phyloP scores from a whole-genome alignment of 1,140 invertebrate genomes.

The Pseudomyrmex pallidus region DNA sequence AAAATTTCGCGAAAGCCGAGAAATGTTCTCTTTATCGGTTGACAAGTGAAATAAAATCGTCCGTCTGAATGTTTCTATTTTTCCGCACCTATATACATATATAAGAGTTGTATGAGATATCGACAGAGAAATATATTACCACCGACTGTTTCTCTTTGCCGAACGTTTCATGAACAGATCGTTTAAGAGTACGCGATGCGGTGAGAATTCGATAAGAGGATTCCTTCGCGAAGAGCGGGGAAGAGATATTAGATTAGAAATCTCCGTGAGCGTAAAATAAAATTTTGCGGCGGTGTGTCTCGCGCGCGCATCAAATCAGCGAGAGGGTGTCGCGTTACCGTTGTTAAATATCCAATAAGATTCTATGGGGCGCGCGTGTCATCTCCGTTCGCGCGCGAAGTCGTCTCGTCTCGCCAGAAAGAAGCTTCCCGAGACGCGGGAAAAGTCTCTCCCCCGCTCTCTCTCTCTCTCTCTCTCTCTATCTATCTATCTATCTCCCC shows the following conservation, averaged over 20 bases:
- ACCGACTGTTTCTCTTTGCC: background rate
- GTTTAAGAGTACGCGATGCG: background rate
- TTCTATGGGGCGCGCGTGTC: background rate
- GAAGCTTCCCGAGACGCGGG: background rate
- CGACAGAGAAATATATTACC: conserved; percentile 12
- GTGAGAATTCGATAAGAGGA: conserved; percentile 11
- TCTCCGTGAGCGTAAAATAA: background rate
- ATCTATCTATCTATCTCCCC: too few relatives aligned
- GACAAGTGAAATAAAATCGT: conserved; percentile 9
- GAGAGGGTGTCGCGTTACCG: background rate
- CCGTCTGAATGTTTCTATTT: too few relatives aligned
- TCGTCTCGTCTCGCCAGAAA: conserved; percentile 1
- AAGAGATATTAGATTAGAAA: conserved; percentile 26
- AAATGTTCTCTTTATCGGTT: background rate
- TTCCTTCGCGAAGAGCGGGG: background rate
- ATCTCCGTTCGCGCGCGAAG: too few relatives aligned
- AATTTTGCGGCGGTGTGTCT: background rate
- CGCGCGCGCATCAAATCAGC: background rate
- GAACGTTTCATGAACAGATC: background rate
- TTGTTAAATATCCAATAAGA: conserved; percentile 5
- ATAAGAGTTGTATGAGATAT: background rate
- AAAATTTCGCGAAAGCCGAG: background rate
- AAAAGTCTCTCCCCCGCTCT: background rate
- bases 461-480: background rate
- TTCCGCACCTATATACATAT: too few relatives aligned